Conservation (phyloP, 2,113 vertebrate species). For the Chloropsis hardwickii region DNA sequence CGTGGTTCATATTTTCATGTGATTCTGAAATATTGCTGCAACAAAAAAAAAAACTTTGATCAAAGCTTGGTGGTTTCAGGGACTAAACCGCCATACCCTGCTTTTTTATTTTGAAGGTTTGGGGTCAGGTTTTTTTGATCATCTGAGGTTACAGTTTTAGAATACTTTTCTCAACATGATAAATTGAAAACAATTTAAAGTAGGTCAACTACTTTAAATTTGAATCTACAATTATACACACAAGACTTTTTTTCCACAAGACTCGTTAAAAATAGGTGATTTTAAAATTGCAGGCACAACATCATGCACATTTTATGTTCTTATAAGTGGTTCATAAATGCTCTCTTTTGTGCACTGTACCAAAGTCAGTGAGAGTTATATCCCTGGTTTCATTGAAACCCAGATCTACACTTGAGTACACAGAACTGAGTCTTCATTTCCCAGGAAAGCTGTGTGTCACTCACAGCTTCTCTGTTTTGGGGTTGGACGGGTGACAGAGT, state of each 20-base stretch:
- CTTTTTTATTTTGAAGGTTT: neutral
- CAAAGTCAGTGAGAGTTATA: neutral
- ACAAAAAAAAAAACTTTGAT: neutral
- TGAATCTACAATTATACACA: neutral
- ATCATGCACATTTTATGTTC: neutral
- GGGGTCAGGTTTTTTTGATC: neutral
- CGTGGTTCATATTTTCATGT: neutral
- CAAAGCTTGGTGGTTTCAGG: neutral
- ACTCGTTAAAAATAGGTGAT: neutral
- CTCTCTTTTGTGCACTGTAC: neutral
- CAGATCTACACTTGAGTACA: neutral
- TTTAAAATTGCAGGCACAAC: neutral
- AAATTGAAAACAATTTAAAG: neutral
- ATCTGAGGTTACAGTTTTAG: neutral
- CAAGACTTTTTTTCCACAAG: neutral
- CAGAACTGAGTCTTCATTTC: neutral
- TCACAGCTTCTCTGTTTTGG: neutral
- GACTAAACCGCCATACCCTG: neutral
- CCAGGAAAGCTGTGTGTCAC: neutral
- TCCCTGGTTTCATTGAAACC: neutral
- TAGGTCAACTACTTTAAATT: neutral
- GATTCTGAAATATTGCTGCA: neutral
- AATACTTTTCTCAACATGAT: neutral
- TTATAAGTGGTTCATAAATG: neutral
- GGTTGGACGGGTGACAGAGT: neutral